These are phyloP conservation scores for Eupithecia insigniata DNA, from an alignment of 2,888 invertebrate species.

Conservation along the genomic window DNA sequence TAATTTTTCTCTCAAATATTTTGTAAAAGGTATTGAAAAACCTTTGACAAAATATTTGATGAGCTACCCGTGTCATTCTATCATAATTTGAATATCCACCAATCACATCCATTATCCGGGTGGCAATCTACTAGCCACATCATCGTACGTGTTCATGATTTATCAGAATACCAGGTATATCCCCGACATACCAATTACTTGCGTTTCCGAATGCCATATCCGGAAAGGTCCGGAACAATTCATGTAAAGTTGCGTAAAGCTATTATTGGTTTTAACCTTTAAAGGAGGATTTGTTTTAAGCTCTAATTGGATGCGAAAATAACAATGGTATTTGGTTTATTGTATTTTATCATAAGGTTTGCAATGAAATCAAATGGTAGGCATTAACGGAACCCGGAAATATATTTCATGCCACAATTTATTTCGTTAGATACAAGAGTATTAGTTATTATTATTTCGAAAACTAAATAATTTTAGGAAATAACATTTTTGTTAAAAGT, in stretches of 20 bases:
- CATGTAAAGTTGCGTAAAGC: slow-evolving; percentile 12
- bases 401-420: neutral
- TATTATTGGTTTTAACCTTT: slow-evolving; percentile 13
- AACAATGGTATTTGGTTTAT: slow-evolving; percentile 1
- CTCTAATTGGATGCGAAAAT: neutral
- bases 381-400: neutral
- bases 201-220: slow-evolving; percentile 5
- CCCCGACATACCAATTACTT: slow-evolving; percentile 6
- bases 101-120: slow-evolving; percentile 8
- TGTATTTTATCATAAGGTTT: neutral
- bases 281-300: slow-evolving; percentile 2
- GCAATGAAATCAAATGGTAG: neutral
- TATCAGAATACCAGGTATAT: slow-evolving; percentile 12
- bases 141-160: neutral
- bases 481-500: too few relatives aligned
- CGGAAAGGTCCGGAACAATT: slow-evolving; percentile 7
- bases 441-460: too few relatives aligned
- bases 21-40: neutral
- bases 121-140: slow-evolving; percentile 2
- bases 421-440: too few relatives aligned
- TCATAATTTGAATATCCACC: slow-evolving; percentile 11
- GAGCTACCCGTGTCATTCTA: slow-evolving; percentile 6
- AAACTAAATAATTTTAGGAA: too few relatives aligned
- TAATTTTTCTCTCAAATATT: neutral
- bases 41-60: neutral